These are phyloP conservation scores for Agrotis clavis DNA, from an alignment of 2,888 invertebrate genomes.

Conservation along the genomic window DNA sequence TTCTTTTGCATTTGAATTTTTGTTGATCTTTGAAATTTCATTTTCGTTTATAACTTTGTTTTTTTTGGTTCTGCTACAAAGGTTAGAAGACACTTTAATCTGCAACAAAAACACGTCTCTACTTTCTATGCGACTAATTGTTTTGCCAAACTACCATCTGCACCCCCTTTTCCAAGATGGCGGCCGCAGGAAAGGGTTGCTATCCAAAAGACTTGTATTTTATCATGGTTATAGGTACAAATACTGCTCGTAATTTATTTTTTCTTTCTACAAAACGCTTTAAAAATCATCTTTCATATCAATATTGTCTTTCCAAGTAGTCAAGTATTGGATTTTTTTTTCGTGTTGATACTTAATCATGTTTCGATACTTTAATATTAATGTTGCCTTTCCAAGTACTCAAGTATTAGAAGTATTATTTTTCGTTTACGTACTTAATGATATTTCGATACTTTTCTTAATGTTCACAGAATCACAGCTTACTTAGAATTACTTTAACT, in stretches of 20 bases:
- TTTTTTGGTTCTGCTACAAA: too few species aligned
- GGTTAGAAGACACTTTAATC: too few species aligned
- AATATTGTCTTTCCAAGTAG: neutral
- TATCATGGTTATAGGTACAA: too few species aligned
- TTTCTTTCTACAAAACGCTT: too few species aligned
- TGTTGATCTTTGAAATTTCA: neutral
- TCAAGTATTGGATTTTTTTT: neutral
- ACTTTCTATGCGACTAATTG: too few species aligned
- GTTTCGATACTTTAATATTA: neutral
- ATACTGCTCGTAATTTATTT: too few species aligned
- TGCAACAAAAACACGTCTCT: too few species aligned
- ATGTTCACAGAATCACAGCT: neutral
- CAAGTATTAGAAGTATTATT: neutral
- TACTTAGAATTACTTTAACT: constrained; percentile 8
- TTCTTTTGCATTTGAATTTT: constrained; percentile 6
- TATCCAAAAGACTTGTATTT: too few species aligned
- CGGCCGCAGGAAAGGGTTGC: too few species aligned
- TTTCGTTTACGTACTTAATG: neutral
- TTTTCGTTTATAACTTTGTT: too few species aligned
- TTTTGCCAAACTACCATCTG: too few species aligned
- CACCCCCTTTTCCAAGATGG: too few species aligned
- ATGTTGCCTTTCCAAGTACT: neutral
- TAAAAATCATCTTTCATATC: neutral
- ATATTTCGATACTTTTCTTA: neutral
- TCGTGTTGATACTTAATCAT: neutral